A percentile compares a stretch with the other conserved stretches of the same genome.
phyloP scores from a whole-genome alignment of 2,888 invertebrate genomes.

The Stratiomys singularior region DNA sequence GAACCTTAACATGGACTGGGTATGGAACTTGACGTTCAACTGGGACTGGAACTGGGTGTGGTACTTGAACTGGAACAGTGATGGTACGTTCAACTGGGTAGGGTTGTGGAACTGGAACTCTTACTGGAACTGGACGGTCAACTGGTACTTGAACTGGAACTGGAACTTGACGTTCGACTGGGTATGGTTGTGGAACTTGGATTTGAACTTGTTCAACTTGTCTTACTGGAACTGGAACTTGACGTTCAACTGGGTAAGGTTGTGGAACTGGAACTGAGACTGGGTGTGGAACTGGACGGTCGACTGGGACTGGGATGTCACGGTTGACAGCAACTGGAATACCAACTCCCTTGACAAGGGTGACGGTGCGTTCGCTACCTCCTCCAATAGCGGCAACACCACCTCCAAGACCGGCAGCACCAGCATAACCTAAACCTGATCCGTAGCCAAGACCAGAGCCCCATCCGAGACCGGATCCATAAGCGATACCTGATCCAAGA shows the following conservation, averaged over 20 bases:
- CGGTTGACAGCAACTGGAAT: slow-evolving; percentile 79
- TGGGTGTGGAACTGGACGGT: slow-evolving; percentile 70
- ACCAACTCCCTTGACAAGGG: slow-evolving; percentile 78
- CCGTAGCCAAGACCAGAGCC: slow-evolving; percentile 51
- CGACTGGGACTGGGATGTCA: slow-evolving; percentile 69
- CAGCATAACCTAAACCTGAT: slow-evolving; percentile 61
- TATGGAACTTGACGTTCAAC: slow-evolving; percentile 74
- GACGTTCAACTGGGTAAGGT: slow-evolving; percentile 68
- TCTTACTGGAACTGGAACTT: slow-evolving; percentile 70
- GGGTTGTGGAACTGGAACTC: slow-evolving; percentile 81
- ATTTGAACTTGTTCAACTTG: slow-evolving; percentile 71
- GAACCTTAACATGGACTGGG: slow-evolving; percentile 70
- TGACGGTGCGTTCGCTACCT: slow-evolving; percentile 62
- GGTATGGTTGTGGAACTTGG: slow-evolving; percentile 70
- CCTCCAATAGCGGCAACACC: slow-evolving; percentile 37
- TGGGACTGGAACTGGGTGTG: slow-evolving; percentile 68
- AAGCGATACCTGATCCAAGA: slow-evolving; percentile 5
- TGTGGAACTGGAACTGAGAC: slow-evolving; percentile 39
- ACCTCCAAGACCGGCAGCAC: slow-evolving; percentile 13
- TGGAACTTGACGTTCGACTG: slow-evolving; percentile 68
- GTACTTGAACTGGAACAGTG: slow-evolving; percentile 69
- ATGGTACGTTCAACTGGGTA: slow-evolving; percentile 83
- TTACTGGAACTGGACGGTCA: slow-evolving; percentile 82
- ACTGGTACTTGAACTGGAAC: slow-evolving; percentile 77
- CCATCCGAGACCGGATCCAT: slow-evolving; percentile 54